These are phyloP conservation scores for Gouania willdenowi DNA, from an alignment of 2,797 vertebrate species.

Conservation along the genomic window DNA sequence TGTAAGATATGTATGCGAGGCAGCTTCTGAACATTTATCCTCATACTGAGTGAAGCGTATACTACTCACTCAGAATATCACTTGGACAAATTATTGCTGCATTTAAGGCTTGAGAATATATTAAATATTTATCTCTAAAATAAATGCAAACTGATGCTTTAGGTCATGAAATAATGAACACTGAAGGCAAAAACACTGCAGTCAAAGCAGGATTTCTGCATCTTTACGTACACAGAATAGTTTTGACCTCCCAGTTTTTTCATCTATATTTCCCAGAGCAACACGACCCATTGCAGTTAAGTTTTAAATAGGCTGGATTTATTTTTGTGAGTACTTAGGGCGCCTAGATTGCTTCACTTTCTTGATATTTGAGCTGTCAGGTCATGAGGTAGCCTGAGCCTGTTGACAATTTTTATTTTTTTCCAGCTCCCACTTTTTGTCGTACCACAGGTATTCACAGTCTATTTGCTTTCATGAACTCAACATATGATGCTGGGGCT, in stretches of 20 bases:
- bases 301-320: constrained; percentile 78
- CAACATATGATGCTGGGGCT: not conserved
- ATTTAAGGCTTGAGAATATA: no score
- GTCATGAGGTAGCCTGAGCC: constrained; percentile 54
- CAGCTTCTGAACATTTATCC: no score
- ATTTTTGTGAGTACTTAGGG: constrained; percentile 71
- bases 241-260: constrained; percentile 33
- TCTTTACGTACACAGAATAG: constrained; percentile 17
- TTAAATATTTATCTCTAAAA: no score
- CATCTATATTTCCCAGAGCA: constrained; percentile 57
- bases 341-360: constrained; percentile 76
- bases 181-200: constrained; percentile 2
- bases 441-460: constrained; percentile 14
- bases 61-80: no score
- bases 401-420: constrained; percentile 47
- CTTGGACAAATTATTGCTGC: no score
- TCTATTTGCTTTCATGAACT: not conserved
- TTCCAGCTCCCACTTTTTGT: constrained; percentile 24
- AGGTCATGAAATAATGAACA: constrained; percentile 12
- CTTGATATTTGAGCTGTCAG: constrained; percentile 67
- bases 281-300: constrained; percentile 61
- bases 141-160: no score
- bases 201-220: constrained; percentile 5
- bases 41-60: no score
- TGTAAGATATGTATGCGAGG: no score